Conservation (phyloP, 2,888 invertebrate genomes). For the Melanostoma scalare region DNA sequence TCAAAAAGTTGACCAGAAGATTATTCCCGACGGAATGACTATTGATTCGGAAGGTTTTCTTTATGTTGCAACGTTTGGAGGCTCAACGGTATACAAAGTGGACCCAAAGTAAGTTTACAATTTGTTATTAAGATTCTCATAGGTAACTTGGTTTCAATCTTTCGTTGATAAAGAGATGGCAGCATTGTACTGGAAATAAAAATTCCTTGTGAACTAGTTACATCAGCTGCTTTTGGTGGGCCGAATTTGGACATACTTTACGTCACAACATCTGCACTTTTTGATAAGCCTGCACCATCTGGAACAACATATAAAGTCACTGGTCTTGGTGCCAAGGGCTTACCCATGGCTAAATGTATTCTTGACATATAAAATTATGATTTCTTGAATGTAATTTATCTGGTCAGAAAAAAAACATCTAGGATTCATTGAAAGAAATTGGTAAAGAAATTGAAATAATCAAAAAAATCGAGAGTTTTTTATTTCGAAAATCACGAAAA, state of each 20-base stretch:
- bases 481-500: too few species aligned
- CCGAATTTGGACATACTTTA: conserved; percentile 86
- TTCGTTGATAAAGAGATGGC: conserved; percentile 78
- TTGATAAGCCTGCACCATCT: conserved; percentile 80
- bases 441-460: too few species aligned
- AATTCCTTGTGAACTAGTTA: conserved; percentile 87
- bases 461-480: too few species aligned
- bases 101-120: conserved; percentile 79
- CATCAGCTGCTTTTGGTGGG: conserved; percentile 89
- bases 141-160: not conserved
- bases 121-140: not conserved
- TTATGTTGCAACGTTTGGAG: conserved; percentile 90
- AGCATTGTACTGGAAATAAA: conserved; percentile 84
- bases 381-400: too few species aligned
- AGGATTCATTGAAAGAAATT: too few species aligned
- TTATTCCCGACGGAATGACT: conserved; percentile 89
- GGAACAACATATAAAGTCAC: conserved; percentile 86
- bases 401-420: too few species aligned
- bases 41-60: conserved; percentile 90
- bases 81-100: conserved; percentile 83
- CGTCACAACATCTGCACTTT: conserved; percentile 85
- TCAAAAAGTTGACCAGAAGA: conserved; percentile 79
- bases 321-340: conserved; percentile 84
- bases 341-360: conserved; percentile 76
- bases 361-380: conserved; percentile 8